Evolutionary conservation across 2,888 invertebrate species (phyloP).

Genomic region (Choristoneura rosaceana): DNA sequence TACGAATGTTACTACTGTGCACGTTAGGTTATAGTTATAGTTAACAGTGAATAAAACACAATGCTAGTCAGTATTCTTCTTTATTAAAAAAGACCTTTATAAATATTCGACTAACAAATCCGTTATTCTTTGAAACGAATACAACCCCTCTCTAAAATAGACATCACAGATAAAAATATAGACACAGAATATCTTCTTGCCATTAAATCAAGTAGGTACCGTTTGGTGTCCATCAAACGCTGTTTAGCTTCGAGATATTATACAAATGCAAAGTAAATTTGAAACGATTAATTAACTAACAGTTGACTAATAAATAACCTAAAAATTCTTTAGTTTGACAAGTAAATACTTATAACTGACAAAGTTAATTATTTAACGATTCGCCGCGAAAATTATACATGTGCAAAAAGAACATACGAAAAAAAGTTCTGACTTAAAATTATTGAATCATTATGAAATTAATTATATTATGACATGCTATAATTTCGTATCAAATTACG

Average conservation of each 20-base stretch:
- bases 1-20: no score
- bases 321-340: no score
- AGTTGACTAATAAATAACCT: neutral
- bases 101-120: constrained; percentile 70
- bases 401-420: no score
- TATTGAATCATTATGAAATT: no score
- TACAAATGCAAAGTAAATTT: neutral
- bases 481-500: no score
- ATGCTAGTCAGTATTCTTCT: constrained; percentile 60
- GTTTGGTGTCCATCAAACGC: constrained; percentile 53
- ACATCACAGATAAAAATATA: constrained; percentile 84
- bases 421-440: no score
- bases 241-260: constrained; percentile 48
- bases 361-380: no score
- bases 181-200: constrained; percentile 72
- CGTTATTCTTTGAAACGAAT: constrained; percentile 63
- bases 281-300: neutral
- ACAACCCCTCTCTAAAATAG: constrained; percentile 74
- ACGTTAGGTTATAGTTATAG: no score
- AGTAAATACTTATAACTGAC: no score
- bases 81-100: constrained; percentile 71
- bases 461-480: no score
- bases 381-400: no score
- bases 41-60: constrained; percentile 46
- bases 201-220: constrained; percentile 54